Conservation (phyloP, 2,888 invertebrate genomes). For the Calephelis perditalis region DNA sequence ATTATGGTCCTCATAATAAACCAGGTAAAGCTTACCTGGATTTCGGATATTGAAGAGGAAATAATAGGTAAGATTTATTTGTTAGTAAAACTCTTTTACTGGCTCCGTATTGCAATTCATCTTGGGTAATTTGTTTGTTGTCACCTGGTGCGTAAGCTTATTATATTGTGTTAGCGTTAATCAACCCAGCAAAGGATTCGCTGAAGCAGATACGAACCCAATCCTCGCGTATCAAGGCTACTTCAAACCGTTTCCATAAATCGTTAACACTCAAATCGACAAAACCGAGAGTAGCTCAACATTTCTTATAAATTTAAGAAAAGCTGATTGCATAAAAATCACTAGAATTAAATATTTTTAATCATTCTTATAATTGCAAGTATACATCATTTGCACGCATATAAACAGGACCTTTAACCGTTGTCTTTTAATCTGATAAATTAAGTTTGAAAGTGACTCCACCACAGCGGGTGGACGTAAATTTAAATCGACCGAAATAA, state of each 20-base stretch:
- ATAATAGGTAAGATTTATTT: slow-evolving; percentile 20
- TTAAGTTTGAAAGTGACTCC: slow-evolving; percentile 9
- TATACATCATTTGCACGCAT: slow-evolving; percentile 13
- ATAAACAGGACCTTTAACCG: slow-evolving; percentile 19
- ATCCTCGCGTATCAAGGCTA: slow-evolving; percentile 16
- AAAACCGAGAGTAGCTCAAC: slow-evolving; percentile 20
- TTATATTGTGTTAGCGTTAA: slow-evolving; percentile 11
- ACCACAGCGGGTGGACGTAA: slow-evolving; percentile 5
- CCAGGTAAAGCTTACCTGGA: slow-evolving; percentile 26
- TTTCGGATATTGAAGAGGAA: slow-evolving; percentile 22
- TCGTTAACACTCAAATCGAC: slow-evolving; percentile 17
- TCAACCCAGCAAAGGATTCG: slow-evolving; percentile 14
- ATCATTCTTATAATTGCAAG: slow-evolving; percentile 4
- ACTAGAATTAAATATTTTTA: slow-evolving; percentile 17
- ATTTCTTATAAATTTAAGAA: slow-evolving; percentile 20
- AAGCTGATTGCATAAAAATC: slow-evolving; percentile 21
- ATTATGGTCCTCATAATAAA: slow-evolving; percentile 15
- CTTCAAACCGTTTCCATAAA: slow-evolving; percentile 16
- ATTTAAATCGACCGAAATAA: slow-evolving; percentile 4
- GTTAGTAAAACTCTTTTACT: slow-evolving; percentile 24
- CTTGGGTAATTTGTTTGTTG: slow-evolving; percentile 26
- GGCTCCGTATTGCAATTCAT: slow-evolving; percentile 23
- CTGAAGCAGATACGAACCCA: slow-evolving; percentile 15
- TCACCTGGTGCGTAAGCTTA: slow-evolving; percentile 20
- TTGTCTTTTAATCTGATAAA: slow-evolving; percentile 16